These are phyloP conservation scores for Silurus lanzhouensis DNA, from an alignment of 2,797 vertebrate species.

Conservation along the genomic window DNA sequence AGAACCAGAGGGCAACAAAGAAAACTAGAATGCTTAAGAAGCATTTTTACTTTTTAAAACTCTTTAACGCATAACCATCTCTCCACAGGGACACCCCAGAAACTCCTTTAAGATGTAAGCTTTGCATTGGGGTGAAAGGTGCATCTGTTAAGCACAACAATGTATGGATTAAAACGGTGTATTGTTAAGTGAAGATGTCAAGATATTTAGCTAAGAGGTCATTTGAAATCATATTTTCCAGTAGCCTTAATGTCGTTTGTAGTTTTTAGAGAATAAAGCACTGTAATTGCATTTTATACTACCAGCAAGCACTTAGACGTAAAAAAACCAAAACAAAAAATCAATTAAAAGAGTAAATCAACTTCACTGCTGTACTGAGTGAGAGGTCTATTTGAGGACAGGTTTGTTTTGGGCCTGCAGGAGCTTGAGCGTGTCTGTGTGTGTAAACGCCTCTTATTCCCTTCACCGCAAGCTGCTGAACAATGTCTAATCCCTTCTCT, in stretches of 20 bases:
- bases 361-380: neutral
- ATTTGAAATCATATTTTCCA: constrained; percentile 34
- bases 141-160: constrained; percentile 13
- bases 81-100: neutral
- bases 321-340: neutral
- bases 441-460: constrained; percentile 60
- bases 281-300: neutral
- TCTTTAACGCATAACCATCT: neutral
- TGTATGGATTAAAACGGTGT: neutral
- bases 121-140: neutral
- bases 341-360: neutral
- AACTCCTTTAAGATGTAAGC: neutral
- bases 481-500: constrained; percentile 68
- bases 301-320: neutral
- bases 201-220: constrained; percentile 11
- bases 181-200: constrained; percentile 23
- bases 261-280: neutral
- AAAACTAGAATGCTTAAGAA: neutral
- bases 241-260: constrained; percentile 6
- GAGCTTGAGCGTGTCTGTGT: constrained; percentile 37
- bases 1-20: neutral
- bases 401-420: constrained; percentile 51
- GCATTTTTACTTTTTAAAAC: neutral
- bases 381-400: constrained; percentile 36
- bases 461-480: constrained; percentile 66